Evolutionary conservation across 2,888 invertebrate genomes (phyloP), one percentile per base, ranked within the genome.

Genomic region (Chymomyza amoena): DNA sequence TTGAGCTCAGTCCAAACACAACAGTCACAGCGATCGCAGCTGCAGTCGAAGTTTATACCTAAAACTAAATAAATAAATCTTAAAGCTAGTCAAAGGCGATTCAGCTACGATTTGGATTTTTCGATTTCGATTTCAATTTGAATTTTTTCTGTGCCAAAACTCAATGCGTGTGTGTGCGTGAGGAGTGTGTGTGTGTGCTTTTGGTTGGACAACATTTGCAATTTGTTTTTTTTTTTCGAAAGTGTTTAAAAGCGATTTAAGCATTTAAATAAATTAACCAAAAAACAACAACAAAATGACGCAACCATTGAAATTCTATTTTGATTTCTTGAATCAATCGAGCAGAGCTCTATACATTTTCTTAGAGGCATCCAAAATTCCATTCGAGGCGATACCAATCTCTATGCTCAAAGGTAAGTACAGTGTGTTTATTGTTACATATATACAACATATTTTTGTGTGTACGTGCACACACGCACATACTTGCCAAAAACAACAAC

Each of bases 241-340:
- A 45, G 39, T 45, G 62, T 20, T 15, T 52, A 25, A 52, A n/a
- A 69, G 57, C 50, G 13, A n/a, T 18, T 32, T 39, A 18, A 69
- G 51, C 50, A 6, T 18, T 18, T 32, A 51, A 18, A 1, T 5
- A 57, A 59, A 13, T 15, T 32, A 32, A 32, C 32, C 32, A 32
- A 56, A 45, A 66, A n/a, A 60, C 5, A 25, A 61, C 74, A 61
- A 15, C 9, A 77, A 77, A 76, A 91, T 91, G 91, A 73, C 89
- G 76, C 90, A 90, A 93, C 82, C 92, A 75, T 79, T 95, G 59
- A 95, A 94, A 90, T 92, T 95, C 69, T 96, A 96, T 90, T 95
- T 92, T 77, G 95, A 96, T 92, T 92, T 96, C 54, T 92, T 96
- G 90, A 96, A 96, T 0, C 96, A 96, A 89, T 96, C 96, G 2